Percentiles rank a stretch among this genome's conserved stretches.
These are phyloP conservation scores for Pachycephala philippinensis DNA, from an alignment of 2,113 vertebrate genomes.

Conservation along the genomic window DNA sequence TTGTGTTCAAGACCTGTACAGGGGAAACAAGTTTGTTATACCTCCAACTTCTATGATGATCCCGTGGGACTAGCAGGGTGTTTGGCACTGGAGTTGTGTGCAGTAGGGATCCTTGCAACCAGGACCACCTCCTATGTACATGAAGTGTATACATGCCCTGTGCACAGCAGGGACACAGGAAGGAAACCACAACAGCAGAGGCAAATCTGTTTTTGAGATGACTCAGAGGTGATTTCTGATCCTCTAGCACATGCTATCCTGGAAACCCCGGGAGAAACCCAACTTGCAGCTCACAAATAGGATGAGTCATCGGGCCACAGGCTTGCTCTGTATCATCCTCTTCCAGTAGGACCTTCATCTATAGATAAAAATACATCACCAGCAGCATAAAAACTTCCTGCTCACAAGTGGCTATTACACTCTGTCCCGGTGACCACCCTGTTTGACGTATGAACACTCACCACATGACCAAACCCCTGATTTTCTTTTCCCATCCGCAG, in stretches of 20 bases:
- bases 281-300: neutral
- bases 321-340: neutral
- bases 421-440: neutral
- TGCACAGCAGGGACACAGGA: neutral
- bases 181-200: neutral
- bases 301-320: neutral
- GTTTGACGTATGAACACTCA: neutral
- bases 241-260: neutral
- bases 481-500: neutral
- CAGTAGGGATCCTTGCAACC: neutral
- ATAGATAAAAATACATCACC: neutral
- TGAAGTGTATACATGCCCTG: neutral
- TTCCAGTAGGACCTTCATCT: neutral
- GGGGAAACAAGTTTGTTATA: neutral
- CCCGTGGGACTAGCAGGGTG: accelerated
- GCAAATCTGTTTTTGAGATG: neutral
- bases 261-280: neutral
- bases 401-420: neutral
- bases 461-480: neutral
- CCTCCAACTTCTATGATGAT: neutral
- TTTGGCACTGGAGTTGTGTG: neutral
- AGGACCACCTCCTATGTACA: neutral
- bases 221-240: neutral
- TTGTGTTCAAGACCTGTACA: neutral
- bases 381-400: neutral